Evolutionary conservation across 1,140 invertebrate species (phyloP), one percentile per base, ranked within the genome.

Genomic region (Ceratina calcarata): DNA sequence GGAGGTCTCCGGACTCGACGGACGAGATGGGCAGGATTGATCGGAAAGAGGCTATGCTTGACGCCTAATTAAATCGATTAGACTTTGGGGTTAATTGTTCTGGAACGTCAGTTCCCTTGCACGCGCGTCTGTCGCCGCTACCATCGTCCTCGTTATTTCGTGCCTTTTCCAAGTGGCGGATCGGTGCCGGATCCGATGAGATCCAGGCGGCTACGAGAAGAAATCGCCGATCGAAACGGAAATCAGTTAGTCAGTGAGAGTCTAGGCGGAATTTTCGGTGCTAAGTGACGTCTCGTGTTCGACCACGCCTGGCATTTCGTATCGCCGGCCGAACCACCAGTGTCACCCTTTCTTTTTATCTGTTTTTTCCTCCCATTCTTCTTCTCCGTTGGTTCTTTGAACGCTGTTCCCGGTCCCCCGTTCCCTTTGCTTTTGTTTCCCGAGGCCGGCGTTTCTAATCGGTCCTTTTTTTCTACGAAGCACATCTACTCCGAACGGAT

Each of bases 81-180:
- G 89, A 91, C 90, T 91, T 91, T 91, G 86, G 86, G 85, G 88
- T 89, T 91, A 89, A 91, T 90, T 89, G 89, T 91, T 91, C 88
- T 90, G 89, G 90, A 91, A 91, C 74, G 87, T 55, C 81, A 86
- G 80, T 74, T 73, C 83, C 71, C 61, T 81, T 74, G 64, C 69
- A 68, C 61, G 57, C 77, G 69, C 27, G 58, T 66, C 70, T 49
- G 76, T 70, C 73, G 78, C 45, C 67, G 72, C 81, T 66, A 81
- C 81, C 74, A 20, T 70, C 67, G 27, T 70, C 60, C 27, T 65
- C 45, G 24, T 58, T 18, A 68, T 45, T 67, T 32, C 51, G 81
- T 55, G 15, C 45, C 51, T 62, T 27, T 67, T n/a, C 20, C 65
- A 22, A 20, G 45, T 55, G 27, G 53, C 45, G 66, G 49, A 53